Percentiles rank a stretch among this genome's conserved stretches.
Conservation (phyloP, 2,113 vertebrate species). For the Bubo blakistoni region DNA sequence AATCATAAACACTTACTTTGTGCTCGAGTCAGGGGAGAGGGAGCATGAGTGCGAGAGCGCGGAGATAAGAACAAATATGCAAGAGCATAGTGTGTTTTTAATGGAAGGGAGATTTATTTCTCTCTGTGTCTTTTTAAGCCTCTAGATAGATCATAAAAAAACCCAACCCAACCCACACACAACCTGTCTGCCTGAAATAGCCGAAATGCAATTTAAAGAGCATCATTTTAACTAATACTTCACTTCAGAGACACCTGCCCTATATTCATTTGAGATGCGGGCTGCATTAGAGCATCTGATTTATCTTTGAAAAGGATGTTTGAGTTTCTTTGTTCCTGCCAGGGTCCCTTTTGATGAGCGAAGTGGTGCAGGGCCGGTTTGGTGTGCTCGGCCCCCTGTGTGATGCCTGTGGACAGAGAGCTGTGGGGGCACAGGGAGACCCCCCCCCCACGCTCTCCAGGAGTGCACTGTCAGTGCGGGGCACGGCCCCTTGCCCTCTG, state of each 20-base stretch:
- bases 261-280: slow-evolving; percentile 62
- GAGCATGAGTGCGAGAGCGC: neutral
- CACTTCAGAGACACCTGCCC: slow-evolving; percentile 71
- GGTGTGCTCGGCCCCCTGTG: fast-evolving
- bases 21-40: slow-evolving; percentile 1
- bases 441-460: fast-evolving
- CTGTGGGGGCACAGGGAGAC: neutral
- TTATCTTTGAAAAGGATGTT: slow-evolving; percentile 51
- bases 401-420: neutral
- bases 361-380: neutral
- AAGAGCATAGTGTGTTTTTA: slow-evolving; percentile 64
- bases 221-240: slow-evolving; percentile 74
- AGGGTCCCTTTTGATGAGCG: neutral
- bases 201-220: slow-evolving; percentile 74
- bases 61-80: slow-evolving; percentile 69
- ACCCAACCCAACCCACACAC: slow-evolving; percentile 55
- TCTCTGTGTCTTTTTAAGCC: slow-evolving; percentile 71
- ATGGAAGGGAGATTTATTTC: slow-evolving; percentile 76
- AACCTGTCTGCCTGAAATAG: slow-evolving; percentile 69
- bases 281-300: slow-evolving; percentile 58
- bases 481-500: neutral
- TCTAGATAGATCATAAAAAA: slow-evolving; percentile 68
- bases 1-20: slow-evolving; percentile 51
- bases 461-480: fast-evolving
- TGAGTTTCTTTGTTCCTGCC: slow-evolving; percentile 43